Conservation (phyloP, 2,113 vertebrate species). For the Synodontis membranacea region DNA sequence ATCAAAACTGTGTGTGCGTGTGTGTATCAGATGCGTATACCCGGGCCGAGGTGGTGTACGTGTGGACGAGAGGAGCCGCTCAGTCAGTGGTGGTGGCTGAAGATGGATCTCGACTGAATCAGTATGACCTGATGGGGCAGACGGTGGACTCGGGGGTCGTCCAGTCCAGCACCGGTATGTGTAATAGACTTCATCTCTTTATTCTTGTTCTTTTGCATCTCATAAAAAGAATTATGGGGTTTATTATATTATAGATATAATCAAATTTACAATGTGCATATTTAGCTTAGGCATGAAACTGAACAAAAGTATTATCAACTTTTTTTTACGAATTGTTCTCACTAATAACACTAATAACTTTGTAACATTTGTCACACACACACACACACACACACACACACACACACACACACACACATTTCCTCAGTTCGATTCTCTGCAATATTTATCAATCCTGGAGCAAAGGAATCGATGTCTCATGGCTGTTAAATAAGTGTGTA, state of each 20-base stretch:
- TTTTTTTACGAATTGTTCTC: background rate
- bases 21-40: conserved; percentile 88
- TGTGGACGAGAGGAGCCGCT: conserved; percentile 92
- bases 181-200: background rate
- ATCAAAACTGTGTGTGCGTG: conserved; percentile 4
- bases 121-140: conserved; percentile 96
- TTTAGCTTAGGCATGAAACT: background rate
- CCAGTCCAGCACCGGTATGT: conserved; percentile 93
- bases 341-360: background rate
- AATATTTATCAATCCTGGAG: conserved; percentile 32
- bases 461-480: conserved; percentile 31
- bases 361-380: background rate
- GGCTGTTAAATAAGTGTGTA: conserved; percentile 32
- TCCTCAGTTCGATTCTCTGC: background rate
- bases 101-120: conserved; percentile 94
- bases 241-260: background rate
- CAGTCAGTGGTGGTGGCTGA: conserved; percentile 96
- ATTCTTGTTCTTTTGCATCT: background rate
- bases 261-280: background rate
- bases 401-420: conserved; percentile 9
- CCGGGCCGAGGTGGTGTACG: conserved; percentile 92
- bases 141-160: conserved; percentile 95
- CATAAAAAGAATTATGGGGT: background rate
- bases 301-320: background rate
- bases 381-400: conserved; percentile 5